Evolutionary conservation across 2,113 vertebrate species (phyloP).

Genomic region (Junco hyemalis): DNA sequence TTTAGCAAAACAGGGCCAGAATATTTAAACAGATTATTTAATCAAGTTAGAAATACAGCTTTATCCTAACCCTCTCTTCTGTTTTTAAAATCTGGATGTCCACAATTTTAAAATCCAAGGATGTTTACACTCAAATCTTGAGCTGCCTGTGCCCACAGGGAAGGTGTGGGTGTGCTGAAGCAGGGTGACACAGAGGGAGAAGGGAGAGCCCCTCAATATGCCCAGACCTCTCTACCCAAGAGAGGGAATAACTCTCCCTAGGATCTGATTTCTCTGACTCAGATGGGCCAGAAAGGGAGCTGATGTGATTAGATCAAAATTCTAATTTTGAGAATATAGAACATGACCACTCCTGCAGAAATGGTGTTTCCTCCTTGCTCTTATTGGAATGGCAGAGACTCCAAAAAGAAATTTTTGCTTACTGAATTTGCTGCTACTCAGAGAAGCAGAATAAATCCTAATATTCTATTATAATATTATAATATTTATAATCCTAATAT

Average conservation of each 20-base stretch:
- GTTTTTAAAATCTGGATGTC: background rate
- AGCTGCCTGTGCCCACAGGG: background rate
- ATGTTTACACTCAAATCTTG: background rate
- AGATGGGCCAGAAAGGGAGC: background rate
- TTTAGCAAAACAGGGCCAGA: background rate
- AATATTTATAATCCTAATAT: too few species aligned
- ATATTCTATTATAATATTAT: too few species aligned
- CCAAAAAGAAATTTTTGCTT: background rate
- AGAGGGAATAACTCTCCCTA: background rate
- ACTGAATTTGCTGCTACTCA: background rate
- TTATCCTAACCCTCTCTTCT: background rate
- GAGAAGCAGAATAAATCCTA: background rate
- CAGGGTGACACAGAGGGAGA: background rate
- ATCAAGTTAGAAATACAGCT: background rate
- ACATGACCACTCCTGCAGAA: accelerated
- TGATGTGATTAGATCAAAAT: background rate
- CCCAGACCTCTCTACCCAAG: background rate
- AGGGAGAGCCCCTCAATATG: accelerated
- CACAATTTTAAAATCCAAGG: background rate
- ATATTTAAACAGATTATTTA: background rate
- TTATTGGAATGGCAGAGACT: background rate
- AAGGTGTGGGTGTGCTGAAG: background rate
- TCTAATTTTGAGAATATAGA: background rate
- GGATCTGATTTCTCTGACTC: background rate
- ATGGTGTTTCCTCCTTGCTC: background rate